Percentiles rank a stretch among this genome's conserved stretches.
Conservation (phyloP, 2,888 invertebrate species). For the Acanthopleura granulata region DNA sequence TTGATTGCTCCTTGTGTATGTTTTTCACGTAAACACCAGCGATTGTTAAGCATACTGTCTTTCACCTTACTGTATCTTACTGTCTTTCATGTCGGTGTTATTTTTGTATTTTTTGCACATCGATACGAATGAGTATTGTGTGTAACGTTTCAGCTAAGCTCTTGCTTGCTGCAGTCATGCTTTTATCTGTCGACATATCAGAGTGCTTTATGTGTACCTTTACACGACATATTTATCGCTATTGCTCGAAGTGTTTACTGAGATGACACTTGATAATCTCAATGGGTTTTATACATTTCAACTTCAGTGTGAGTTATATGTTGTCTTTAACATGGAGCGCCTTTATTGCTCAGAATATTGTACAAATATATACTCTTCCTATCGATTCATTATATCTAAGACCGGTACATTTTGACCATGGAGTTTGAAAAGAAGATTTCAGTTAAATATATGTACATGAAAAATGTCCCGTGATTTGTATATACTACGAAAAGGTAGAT, state of each 20-base stretch:
- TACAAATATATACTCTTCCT: too few species aligned
- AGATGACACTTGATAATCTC: not conserved
- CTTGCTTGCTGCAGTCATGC: not conserved
- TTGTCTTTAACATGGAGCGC: not conserved
- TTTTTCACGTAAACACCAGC: too few species aligned
- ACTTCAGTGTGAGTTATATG: constrained; percentile 2
- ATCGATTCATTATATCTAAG: too few species aligned
- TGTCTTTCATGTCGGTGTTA: not conserved
- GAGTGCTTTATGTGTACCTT: not conserved
- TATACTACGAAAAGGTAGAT: too few species aligned
- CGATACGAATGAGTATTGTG: not conserved
- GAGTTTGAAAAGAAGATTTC: too few species aligned
- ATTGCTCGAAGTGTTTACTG: not conserved
- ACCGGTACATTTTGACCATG: too few species aligned
- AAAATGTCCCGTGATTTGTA: too few species aligned
- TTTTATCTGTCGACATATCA: too few species aligned
- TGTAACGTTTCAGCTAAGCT: not conserved
- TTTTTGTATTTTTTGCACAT: not conserved
- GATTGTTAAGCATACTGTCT: too few species aligned
- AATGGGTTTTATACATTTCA: not conserved
- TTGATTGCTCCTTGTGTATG: too few species aligned
- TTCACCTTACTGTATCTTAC: not conserved
- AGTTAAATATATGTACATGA: too few species aligned
- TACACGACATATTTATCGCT: not conserved
- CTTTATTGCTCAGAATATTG: too few species aligned